Base-by-base conservation (phyloP, 2,888 invertebrate genomes). In the Salticus scenicus region DNA sequence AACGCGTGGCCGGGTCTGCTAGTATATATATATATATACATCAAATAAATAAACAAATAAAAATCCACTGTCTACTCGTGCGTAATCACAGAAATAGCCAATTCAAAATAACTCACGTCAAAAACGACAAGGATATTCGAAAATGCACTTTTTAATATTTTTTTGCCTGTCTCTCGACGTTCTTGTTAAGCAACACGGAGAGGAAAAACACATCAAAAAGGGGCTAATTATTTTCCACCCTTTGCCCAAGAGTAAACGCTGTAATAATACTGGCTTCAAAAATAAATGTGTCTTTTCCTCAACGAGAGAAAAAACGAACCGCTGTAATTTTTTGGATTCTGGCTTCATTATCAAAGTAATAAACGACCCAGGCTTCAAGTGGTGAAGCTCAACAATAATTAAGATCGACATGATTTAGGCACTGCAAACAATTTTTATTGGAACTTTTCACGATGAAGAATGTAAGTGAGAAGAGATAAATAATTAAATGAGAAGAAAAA, bases 371-470 rank as follows among this genome's bases (percentile, higher is more conserved):
- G 63, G 57, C 28, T 42, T 42, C 24, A 69, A 70, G 70, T 63
- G 74, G 74, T 63, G 75, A 72, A 33, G 30, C 24, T 67, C 75
- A 14, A 42, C 63, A 42, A 28, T 71, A 83, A 83, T 83, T 83
- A 83, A 72, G 82, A 83, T 76, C 71, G 82, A 66, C 67, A 37
- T 83, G 76, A 83, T 83, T 76, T 83, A 83, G 76, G 64, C 71
- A 33, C 72, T 63, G 67, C 8, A 12, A 77, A 70, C 41, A 27
- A 70, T 77, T 77, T 63, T 30, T 12, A 47, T 31, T 69, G 24
- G 72, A 37, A 33, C 24, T 33, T 37, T 41, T 31, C 24, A 33
- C 20, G 42, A 20, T 30, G 14, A 20, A 63, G 27, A 27, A 63
- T 12, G 63, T 27, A 24, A 69, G 7, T 10, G 0, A 30, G 69